Evolutionary conservation across 1,140 invertebrate species (phyloP).

Genomic region (Eulimnadia texana): DNA sequence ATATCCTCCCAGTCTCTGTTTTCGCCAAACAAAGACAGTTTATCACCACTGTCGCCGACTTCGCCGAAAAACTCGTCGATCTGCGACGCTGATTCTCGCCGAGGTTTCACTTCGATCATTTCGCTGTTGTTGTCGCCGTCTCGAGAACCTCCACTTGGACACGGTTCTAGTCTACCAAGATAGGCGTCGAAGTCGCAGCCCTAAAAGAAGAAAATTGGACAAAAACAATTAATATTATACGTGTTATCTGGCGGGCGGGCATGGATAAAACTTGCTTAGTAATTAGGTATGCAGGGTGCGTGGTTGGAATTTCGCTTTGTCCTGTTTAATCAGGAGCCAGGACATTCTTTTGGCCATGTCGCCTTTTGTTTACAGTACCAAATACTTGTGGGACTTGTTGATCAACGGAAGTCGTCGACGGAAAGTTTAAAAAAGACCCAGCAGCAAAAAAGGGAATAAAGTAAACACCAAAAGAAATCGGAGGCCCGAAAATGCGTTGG

Average conservation of each 20-base stretch:
- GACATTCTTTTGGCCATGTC: background rate
- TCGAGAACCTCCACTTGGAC: background rate
- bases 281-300: too few species aligned
- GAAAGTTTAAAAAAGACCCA: background rate
- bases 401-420: background rate
- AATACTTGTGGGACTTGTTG: background rate
- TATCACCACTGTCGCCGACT: constrained; percentile 18
- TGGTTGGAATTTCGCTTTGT: background rate
- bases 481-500: background rate
- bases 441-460: too few species aligned
- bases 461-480: too few species aligned
- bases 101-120: too few species aligned
- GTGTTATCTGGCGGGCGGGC: background rate
- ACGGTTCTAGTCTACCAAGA: background rate
- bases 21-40: background rate
- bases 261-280: too few species aligned
- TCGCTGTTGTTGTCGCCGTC: background rate
- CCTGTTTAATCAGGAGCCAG: background rate
- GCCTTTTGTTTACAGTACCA: background rate
- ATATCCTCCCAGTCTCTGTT: constrained; percentile 70
- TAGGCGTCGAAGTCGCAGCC: constrained; percentile 9
- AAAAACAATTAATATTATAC: background rate
- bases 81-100: constrained; percentile 42
- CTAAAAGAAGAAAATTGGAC: background rate
- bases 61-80: constrained; percentile 54